A percentile compares a stretch with the other conserved stretches of the same genome.
These are phyloP conservation scores for Lepus americanus DNA, from an alignment of 2,113 vertebrate genomes.

Conservation along the genomic window DNA sequence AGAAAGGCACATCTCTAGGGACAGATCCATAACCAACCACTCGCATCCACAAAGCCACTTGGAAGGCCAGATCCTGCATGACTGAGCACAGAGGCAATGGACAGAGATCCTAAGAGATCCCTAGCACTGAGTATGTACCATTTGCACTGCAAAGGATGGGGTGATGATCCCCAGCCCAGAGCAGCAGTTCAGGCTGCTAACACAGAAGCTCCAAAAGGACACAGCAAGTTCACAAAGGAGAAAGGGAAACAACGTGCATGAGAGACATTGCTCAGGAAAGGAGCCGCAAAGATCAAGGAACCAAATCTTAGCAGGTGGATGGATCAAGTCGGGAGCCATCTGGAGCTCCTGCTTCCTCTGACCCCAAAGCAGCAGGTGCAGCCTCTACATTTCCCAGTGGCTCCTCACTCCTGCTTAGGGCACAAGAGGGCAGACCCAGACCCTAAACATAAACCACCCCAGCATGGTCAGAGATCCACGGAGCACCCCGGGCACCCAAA, in stretches of 20 bases:
- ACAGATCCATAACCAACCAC: neutral
- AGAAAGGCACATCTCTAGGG: neutral
- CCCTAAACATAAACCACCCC: neutral
- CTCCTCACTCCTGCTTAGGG: rapidly evolving
- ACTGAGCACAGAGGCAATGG: rapidly evolving
- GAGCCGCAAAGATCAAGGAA: neutral
- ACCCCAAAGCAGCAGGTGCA: rapidly evolving
- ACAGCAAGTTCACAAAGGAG: neutral
- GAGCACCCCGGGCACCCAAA: neutral
- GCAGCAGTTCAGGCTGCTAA: neutral
- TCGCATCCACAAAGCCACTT: neutral
- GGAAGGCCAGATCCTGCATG: neutral
- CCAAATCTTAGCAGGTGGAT: no score
- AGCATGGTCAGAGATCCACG: rapidly evolving
- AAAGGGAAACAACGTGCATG: neutral
- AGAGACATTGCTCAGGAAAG: neutral
- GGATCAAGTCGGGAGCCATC: no score
- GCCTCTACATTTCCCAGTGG: rapidly evolving
- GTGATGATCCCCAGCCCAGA: no score
- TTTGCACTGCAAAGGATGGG: neutral
- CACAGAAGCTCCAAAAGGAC: neutral
- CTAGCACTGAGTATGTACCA: neutral
- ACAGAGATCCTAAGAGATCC: neutral
- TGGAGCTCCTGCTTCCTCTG: neutral
- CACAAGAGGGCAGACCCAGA: neutral